Evolutionary conservation across 2,113 vertebrate species (phyloP), one percentile per base, ranked within the genome.

Genomic region (Rhinopomastus cyanomelas): DNA sequence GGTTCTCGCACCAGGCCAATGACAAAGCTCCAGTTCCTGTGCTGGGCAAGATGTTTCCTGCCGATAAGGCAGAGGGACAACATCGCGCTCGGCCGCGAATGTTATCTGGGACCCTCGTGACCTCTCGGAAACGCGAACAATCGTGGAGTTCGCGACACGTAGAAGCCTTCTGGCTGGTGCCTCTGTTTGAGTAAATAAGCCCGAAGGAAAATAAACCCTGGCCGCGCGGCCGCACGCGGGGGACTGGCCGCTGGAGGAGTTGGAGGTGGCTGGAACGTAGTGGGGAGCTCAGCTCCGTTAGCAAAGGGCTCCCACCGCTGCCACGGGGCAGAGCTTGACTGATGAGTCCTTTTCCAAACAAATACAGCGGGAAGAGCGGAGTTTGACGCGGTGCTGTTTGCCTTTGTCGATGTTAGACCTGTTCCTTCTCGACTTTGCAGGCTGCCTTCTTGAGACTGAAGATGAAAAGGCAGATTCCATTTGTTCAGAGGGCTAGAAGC

Each of bases 21-120:
- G 97, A 98, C 98, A 97, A 96, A 97, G 97, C 96, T 96, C 94
- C 75, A 97, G 98, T 99, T 99, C 98, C 98, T 98, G 97, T 96
- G 82, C 97, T 56, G 97, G 89, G 94, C 98, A 98, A 99, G 98
- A 98, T 99, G 99, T 98, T 99, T 99, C 99, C 99, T 99, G 98
- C 97, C 93, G 99, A 99, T 99, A 98, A 97, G 65, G 32, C 90
- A 21, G 56, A 49, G 94, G 95, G 90, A 95, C 90, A 55, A 92
- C 73, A 80, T 3, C 60, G 83, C 96, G 69, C 91, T 92, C 42
- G 30, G 82, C 91, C 91, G 95, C 95, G 91, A 95, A 94, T 96
- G 97, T 97, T 98, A 98, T 98, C 97, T 89, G 92, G 96, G 97
- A 98, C 98, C 98, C 97, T 92, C 23, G 89, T 96, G 97, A 92